A percentile compares a stretch with the other conserved stretches of the same genome.
Evolutionary conservation across 2,888 invertebrate species (phyloP).

Genomic region (Lypha dubia): DNA sequence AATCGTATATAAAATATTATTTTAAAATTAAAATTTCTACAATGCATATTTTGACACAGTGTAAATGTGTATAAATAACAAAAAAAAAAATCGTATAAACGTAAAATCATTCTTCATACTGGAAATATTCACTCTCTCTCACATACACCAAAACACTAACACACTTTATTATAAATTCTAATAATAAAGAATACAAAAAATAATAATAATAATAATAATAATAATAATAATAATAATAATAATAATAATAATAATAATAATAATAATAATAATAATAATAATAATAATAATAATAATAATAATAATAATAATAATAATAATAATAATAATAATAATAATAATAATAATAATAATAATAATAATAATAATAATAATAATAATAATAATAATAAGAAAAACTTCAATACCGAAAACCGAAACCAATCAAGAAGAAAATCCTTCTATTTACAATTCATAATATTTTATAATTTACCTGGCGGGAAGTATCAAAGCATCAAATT

Average conservation of each 20-base stretch:
- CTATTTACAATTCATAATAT: neutral
- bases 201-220: conserved; percentile 7
- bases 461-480: conserved; percentile 91
- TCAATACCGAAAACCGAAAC: conserved; percentile 19
- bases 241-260: conserved; percentile 17
- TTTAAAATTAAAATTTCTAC: neutral
- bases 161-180: conserved; percentile 32
- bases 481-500: conserved; percentile 94
- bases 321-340: conserved; percentile 9
- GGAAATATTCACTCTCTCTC: neutral
- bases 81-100: too few species aligned
- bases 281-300: neutral
- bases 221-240: neutral
- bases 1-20: too few species aligned
- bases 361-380: neutral
- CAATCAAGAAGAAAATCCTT: neutral
- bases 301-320: conserved; percentile 17
- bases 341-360: neutral
- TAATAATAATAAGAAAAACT: neutral
- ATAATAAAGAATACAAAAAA: conserved; percentile 4
- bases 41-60: neutral
- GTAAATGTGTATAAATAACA: too few species aligned
- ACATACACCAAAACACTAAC: neutral
- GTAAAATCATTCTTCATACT: too few species aligned
- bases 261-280: conserved; percentile 9